Conservation (phyloP, 2,888 invertebrate genomes). For the Agrochola lota region DNA sequence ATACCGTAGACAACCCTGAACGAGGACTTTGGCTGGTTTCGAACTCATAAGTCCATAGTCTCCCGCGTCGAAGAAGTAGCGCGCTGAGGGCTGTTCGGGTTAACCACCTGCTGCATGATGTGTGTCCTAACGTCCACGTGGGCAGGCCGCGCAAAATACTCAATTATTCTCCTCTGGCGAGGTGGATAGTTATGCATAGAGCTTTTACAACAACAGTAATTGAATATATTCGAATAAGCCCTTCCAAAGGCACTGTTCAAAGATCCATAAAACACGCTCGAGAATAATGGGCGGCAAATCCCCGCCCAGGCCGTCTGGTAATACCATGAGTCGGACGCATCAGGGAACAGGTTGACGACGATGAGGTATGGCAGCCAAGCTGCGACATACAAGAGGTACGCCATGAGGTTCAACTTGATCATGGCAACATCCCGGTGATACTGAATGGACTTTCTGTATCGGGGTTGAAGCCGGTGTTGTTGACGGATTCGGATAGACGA, state of each 20-base stretch:
- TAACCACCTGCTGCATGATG: conserved; percentile 89
- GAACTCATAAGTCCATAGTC: conserved; percentile 69
- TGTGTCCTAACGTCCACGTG: conserved; percentile 93
- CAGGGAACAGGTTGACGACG: conserved; percentile 88
- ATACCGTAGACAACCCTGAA: neutral
- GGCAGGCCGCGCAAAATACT: conserved; percentile 69
- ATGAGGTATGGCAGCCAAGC: conserved; percentile 93
- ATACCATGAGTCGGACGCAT: conserved; percentile 88
- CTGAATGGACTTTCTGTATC: conserved; percentile 91
- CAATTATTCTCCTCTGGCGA: conserved; percentile 87
- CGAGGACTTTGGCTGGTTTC: no score
- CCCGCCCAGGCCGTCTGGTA: conserved; percentile 93
- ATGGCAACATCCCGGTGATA: conserved; percentile 92
- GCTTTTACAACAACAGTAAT: conserved; percentile 95
- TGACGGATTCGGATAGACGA: conserved; percentile 87
- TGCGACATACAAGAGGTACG: conserved; percentile 91
- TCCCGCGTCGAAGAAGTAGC: conserved; percentile 64
- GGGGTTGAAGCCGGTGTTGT: conserved; percentile 86
- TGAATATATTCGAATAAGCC: conserved; percentile 93
- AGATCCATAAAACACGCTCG: conserved; percentile 91
- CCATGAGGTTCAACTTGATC: conserved; percentile 91
- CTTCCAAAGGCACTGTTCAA: conserved; percentile 93
- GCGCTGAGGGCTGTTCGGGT: conserved; percentile 86
- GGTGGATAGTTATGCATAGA: conserved; percentile 43
- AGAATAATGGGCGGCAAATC: conserved; percentile 92